Percentiles rank a stretch among this genome's conserved stretches.
These are phyloP conservation scores for Protophormia terraenovae DNA, from an alignment of 2,888 invertebrate genomes.

Conservation along the genomic window DNA sequence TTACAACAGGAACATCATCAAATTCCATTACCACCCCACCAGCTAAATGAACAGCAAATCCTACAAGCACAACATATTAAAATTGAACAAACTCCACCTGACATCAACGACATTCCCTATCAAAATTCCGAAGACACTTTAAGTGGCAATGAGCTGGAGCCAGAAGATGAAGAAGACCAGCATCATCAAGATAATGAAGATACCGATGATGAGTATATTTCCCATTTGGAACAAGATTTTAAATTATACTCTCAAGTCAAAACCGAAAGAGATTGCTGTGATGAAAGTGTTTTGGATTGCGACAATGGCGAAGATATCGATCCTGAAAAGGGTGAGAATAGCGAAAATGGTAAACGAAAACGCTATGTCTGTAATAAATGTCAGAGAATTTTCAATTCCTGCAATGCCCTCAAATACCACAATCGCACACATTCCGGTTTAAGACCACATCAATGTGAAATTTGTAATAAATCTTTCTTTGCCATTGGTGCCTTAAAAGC, in stretches of 20 bases:
- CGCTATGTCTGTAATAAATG: slow-evolving; percentile 82
- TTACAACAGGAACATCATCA: slow-evolving; percentile 33
- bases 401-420: slow-evolving; percentile 93
- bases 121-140: slow-evolving; percentile 51
- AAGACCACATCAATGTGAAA: slow-evolving; percentile 89
- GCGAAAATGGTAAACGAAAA: slow-evolving; percentile 55
- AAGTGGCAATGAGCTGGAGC: slow-evolving; percentile 44
- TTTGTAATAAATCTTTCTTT: slow-evolving; percentile 92
- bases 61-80: slow-evolving; percentile 53
- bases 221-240: neutral
- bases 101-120: slow-evolving; percentile 38
- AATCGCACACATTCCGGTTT: slow-evolving; percentile 90
- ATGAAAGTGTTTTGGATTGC: slow-evolving; percentile 36
- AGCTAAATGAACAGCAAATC: slow-evolving; percentile 49
- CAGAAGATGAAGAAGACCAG: slow-evolving; percentile 26
- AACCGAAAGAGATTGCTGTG: neutral
- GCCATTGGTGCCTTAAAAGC: slow-evolving; percentile 91
- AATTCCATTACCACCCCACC: slow-evolving; percentile 21
- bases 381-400: slow-evolving; percentile 88
- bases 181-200: slow-evolving; percentile 34
- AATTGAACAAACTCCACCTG: slow-evolving; percentile 34
- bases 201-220: slow-evolving; percentile 36
- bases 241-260: slow-evolving; percentile 2
- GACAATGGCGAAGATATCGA: slow-evolving; percentile 28
- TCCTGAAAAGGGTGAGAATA: slow-evolving; percentile 10